Percentiles rank a stretch among this genome's conserved stretches.
Evolutionary conservation across 2,888 invertebrate genomes (phyloP).

Genomic region (Mongoloraphidia duomilia): DNA sequence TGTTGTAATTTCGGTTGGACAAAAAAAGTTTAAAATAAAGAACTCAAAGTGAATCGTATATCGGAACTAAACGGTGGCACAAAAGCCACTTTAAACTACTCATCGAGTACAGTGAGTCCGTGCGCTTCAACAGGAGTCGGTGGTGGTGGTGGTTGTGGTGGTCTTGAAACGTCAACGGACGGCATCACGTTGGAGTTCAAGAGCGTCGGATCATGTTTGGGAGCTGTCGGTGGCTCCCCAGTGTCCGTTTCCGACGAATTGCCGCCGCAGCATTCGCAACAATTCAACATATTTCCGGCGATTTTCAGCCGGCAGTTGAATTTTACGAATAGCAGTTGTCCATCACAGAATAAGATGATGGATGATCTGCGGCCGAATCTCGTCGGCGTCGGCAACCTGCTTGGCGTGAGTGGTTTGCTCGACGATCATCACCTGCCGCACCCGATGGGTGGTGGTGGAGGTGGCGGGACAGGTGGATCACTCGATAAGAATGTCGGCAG

Average conservation of each 20-base stretch:
- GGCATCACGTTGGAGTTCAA: conserved; percentile 77
- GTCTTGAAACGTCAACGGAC: conserved; percentile 16
- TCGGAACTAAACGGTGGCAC: too few relatives aligned
- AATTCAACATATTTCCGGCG: conserved; percentile 84
- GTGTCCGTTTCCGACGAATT: conserved; percentile 26
- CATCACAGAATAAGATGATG: conserved; percentile 69
- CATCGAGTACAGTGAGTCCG: too few relatives aligned
- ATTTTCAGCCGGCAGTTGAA: conserved; percentile 81
- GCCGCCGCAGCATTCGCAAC: conserved; percentile 44
- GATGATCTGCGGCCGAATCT: conserved; percentile 74
- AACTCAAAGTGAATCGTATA: too few relatives aligned
- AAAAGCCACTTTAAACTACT: too few relatives aligned
- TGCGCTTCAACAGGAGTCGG: too few relatives aligned
- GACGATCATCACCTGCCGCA: conserved; percentile 57
- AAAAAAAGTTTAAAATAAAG: too few relatives aligned
- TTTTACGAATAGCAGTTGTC: conserved; percentile 55
- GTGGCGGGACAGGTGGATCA: conserved; percentile 25
- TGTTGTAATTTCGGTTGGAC: too few relatives aligned
- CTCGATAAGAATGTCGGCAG: conserved; percentile 32
- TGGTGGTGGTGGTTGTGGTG: too few relatives aligned
- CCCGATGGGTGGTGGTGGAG: conserved; percentile 25
- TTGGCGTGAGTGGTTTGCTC: conserved; percentile 64
- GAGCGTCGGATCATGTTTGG: conserved; percentile 53
- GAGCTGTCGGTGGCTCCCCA: conserved; percentile 43
- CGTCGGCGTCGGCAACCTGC: conserved; percentile 59